Conservation (phyloP, 2,797 vertebrate genomes). For the Chaetophractus vellerosus region DNA sequence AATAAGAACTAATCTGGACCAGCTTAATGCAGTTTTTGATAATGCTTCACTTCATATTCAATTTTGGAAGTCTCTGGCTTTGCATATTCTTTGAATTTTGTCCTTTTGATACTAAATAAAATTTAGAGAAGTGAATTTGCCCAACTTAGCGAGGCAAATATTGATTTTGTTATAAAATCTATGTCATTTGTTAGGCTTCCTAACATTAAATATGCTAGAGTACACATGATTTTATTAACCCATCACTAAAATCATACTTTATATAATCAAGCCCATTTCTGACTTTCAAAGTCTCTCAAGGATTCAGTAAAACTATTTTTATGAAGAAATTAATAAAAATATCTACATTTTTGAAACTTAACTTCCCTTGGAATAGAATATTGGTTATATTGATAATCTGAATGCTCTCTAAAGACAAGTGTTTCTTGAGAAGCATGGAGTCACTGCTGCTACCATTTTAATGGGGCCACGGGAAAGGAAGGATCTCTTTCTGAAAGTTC, state of each 20-base stretch:
- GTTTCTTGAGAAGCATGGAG: constrained; percentile 38
- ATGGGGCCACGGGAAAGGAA: background rate
- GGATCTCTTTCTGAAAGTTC: constrained; percentile 65
- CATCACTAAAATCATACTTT: constrained; percentile 62
- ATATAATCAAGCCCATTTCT: constrained; percentile 64
- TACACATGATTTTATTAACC: constrained; percentile 79
- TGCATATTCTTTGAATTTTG: constrained; percentile 88
- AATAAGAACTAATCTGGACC: constrained; percentile 82
- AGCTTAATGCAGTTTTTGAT: constrained; percentile 81
- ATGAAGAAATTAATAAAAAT: constrained; percentile 61
- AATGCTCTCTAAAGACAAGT: constrained; percentile 40
- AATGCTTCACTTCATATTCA: constrained; percentile 87
- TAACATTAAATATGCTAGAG: constrained; percentile 77
- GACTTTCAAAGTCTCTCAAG: constrained; percentile 57
- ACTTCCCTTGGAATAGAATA: constrained; percentile 44
- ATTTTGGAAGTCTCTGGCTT: constrained; percentile 87
- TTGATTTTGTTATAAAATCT: constrained; percentile 86
- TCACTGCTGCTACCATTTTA: constrained; percentile 39
- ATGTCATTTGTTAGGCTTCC: constrained; percentile 87
- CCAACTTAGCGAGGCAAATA: constrained; percentile 84
- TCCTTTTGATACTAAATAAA: constrained; percentile 89
- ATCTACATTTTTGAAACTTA: constrained; percentile 57
- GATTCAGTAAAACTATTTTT: constrained; percentile 47
- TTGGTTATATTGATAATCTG: background rate
- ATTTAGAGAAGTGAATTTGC: constrained; percentile 87